Base-by-base conservation (phyloP, 2,888 invertebrate genomes). In the Coecobrya sp. region DNA sequence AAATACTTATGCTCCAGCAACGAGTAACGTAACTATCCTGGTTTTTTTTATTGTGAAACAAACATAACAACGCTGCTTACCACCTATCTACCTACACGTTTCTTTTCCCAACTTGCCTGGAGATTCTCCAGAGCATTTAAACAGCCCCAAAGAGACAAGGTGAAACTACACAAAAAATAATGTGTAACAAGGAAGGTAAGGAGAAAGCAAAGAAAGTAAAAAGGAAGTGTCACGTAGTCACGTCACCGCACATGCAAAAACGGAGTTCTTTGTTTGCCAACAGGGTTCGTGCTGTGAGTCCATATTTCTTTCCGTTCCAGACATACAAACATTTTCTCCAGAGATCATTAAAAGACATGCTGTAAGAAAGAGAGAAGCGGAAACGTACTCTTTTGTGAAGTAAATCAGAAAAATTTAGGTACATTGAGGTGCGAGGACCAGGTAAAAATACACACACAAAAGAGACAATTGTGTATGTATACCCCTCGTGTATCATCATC, bases 231-330 rank as follows among this genome's bases (percentile, higher is more conserved):
- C 27, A 16, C 68, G 68, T 65, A 10, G 36, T 45, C 73, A 73
- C 73, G 22, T 22, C 36, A 68, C 25, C 7, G 25, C 27, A 27
- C 65, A 27, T 65, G 65, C 73, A 73, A 86, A 36, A 49, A 36
- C 36, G 36, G 16, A 79, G 27, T 25, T 45, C 27, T 36, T 62
- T 52, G 79, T 79, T 27, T 62, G 73, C 42, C 36, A 22, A 27
- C 76, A 42, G 70, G 62, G 68, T 88, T 79, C 88, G 81, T 88
- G 79, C 16, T 88, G 19, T 16, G 79, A 42, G 30, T 42, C 30
- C 76, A 87, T 87, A 87, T 87, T 76, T 87, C 65, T 82, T 85
- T 5, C 8, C 62, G 22, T 59, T 55, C 30, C 27, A 27, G 27
- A 22, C 79, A 0, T 0, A n/a, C 52, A 11, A 27, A 19, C 79